Evolutionary conservation across 2,888 invertebrate species (phyloP), one percentile per base, ranked within the genome.

Genomic region (Rhodophaea formosa): DNA sequence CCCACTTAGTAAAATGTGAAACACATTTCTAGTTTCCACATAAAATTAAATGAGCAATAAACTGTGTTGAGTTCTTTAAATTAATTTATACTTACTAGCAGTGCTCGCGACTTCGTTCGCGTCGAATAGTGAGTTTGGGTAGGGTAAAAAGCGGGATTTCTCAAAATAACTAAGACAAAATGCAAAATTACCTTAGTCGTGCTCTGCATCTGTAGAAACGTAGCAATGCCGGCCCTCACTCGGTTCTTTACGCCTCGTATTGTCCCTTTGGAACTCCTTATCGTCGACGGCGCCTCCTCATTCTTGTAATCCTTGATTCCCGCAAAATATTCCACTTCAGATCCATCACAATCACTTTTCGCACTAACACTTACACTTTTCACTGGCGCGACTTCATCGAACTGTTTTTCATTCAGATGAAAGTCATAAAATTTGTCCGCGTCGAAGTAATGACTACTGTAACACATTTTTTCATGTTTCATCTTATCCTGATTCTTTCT

Each of bases 241-340:
- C 98, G 94, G 91, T 98, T 98, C 90, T 97, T 97, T 64, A 98
- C 97, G 61, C 98, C 98, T 51, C 98, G 94, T 68, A 98, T 96
- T 10, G 98, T 98, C 52, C 98, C 98, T 80, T 96, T 97, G 57
- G 96, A 95, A 89, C 98, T 98, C 67, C 96, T 93, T 76, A 98
- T 98, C 57, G 97, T 96, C 56, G 96, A 94, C 44, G 95, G 93
- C 61, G 93, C 91, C 45, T 93, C 93, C 69, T 93, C 93, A 59
- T 76, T 89, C 62, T 93, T 93, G 66, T 94, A 92, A 86, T 96
- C 96, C 90, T 94, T 95, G 67, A 94, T 94, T 8, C 97, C 96
- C 8, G 96, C 97, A 77, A 97, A 97, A 67, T 93, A 94, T 78
- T 95, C 95, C 68, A 95, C 93, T 69, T 93, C 92, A 23, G 56